phyloP scores from a whole-genome alignment of 2,797 vertebrate genomes.

The Hephaestus fuliginosus region DNA sequence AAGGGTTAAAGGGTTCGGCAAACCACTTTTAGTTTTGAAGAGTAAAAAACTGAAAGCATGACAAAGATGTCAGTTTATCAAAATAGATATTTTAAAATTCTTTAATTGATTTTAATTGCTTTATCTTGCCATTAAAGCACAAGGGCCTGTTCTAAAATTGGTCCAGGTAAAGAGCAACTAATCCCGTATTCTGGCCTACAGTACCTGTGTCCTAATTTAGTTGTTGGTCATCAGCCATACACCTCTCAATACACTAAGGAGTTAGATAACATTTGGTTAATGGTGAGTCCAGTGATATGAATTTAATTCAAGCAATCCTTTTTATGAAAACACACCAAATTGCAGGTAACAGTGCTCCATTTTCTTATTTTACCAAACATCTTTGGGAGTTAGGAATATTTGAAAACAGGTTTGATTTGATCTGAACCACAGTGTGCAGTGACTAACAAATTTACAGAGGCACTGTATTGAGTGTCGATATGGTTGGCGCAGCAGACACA shows the following conservation, averaged over 20 bases:
- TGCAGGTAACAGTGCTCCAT: background rate
- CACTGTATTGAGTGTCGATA: background rate
- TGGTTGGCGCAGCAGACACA: background rate
- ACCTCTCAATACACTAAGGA: conserved; percentile 13
- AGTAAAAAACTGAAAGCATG: no score
- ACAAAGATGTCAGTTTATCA: no score
- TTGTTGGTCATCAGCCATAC: conserved; percentile 27
- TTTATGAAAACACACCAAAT: conserved; percentile 2
- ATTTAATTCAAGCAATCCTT: conserved; percentile 11
- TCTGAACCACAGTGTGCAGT: background rate
- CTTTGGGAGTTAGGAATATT: background rate
- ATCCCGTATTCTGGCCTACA: conserved; percentile 50
- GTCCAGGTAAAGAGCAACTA: conserved; percentile 48
- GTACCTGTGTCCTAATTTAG: conserved; percentile 44
- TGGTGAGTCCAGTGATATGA: conserved; percentile 1
- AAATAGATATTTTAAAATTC: no score
- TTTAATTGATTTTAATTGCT: no score
- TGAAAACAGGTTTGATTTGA: background rate
- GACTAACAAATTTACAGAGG: conserved; percentile 1
- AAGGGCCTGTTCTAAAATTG: conserved; percentile 24
- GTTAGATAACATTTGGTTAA: conserved; percentile 1
- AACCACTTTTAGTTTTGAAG: no score
- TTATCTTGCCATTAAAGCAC: conserved; percentile 17
- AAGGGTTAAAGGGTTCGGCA: background rate
- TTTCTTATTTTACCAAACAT: background rate